phyloP scores from a whole-genome alignment of 2,888 invertebrate species.

The Yponomeuta malinellus region DNA sequence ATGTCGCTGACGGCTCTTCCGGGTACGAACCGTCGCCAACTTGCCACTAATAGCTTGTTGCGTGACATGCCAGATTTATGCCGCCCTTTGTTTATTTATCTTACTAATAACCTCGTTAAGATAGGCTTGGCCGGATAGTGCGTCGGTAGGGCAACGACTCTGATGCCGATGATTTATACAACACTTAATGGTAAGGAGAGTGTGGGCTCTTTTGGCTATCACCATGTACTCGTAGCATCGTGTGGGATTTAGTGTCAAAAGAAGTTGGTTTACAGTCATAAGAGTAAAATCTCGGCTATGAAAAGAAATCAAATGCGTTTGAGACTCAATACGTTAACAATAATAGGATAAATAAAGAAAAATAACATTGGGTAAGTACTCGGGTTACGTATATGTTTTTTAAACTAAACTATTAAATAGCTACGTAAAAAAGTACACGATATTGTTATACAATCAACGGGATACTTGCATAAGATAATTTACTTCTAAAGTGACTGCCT shows the following conservation, averaged over 20 bases:
- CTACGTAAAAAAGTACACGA: too few relatives aligned
- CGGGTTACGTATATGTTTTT: too few relatives aligned
- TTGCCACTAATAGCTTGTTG: not conserved
- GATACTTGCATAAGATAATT: too few relatives aligned
- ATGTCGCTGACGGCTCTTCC: not conserved
- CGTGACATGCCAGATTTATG: not conserved
- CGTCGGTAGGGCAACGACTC: not conserved
- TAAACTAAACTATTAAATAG: too few relatives aligned
- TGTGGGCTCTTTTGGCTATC: not conserved
- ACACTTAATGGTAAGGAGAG: not conserved
- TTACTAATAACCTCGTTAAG: slow-evolving; percentile 1
- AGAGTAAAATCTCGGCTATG: too few relatives aligned
- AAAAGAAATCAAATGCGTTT: too few relatives aligned
- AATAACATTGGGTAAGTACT: too few relatives aligned
- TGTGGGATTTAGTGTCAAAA: not conserved
- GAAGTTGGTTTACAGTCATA: not conserved
- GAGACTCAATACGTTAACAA: too few relatives aligned
- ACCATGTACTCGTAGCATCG: not conserved
- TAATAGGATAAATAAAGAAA: too few relatives aligned
- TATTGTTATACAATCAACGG: too few relatives aligned
- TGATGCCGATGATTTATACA: not conserved
- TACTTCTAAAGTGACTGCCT: too few relatives aligned
- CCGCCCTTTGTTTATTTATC: not conserved
- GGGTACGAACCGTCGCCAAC: not conserved
- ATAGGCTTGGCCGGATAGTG: not conserved